phyloP scores from a whole-genome alignment of 2,113 vertebrate species.

The Hemibagrus wyckioides region DNA sequence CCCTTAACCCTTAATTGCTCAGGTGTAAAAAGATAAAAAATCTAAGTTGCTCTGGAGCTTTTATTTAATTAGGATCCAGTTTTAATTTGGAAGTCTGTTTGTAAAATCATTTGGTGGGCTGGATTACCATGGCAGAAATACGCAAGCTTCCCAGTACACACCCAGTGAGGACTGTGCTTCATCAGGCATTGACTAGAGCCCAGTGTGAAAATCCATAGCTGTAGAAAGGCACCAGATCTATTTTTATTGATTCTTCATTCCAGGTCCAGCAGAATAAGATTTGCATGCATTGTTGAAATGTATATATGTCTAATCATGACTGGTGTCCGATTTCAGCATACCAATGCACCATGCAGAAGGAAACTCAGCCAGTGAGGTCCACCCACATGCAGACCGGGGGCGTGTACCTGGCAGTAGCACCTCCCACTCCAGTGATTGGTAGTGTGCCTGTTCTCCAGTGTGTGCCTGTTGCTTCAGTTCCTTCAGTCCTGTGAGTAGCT shows the following conservation, averaged over 20 bases:
- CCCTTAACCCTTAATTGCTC: no score
- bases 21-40: no score
- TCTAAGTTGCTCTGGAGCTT: no score
- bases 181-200: background rate
- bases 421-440: conserved; percentile 58
- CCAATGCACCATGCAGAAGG: conserved; percentile 20
- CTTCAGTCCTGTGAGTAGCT: conserved; percentile 70
- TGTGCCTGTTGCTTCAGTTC: conserved; percentile 61
- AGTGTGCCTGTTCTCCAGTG: conserved; percentile 68
- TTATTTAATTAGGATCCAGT: background rate
- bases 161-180: background rate
- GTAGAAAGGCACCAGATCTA: background rate
- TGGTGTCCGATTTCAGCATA: conserved; percentile 28
- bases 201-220: background rate
- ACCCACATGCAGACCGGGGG: conserved; percentile 18
- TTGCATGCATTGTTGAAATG: background rate
- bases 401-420: conserved; percentile 60
- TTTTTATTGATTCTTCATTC: background rate
- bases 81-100: no score
- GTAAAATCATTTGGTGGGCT: background rate
- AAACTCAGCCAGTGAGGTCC: conserved; percentile 37
- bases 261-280: background rate
- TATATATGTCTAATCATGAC: background rate
- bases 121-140: background rate
- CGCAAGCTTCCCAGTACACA: background rate